Percentiles rank a stretch among this genome's conserved stretches.
These are phyloP conservation scores for Xestia xanthographa DNA, from an alignment of 2,888 invertebrate species.

Conservation along the genomic window DNA sequence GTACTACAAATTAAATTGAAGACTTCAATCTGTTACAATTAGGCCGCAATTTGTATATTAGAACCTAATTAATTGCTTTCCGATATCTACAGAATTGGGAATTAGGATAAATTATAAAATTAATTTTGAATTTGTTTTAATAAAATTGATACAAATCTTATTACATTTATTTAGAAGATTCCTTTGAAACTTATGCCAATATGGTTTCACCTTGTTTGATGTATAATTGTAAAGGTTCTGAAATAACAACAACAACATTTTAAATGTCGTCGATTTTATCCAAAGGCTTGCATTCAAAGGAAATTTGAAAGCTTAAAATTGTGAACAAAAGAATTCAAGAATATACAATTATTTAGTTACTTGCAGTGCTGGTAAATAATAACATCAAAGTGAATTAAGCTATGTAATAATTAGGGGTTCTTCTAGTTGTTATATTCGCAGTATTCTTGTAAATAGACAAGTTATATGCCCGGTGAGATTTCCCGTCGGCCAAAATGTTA, in stretches of 20 bases:
- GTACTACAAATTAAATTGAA: no score
- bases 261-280: conserved; percentile 20
- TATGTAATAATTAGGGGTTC: conserved; percentile 9
- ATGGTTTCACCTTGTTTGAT: not conserved
- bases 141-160: conserved; percentile 20
- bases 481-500: not conserved
- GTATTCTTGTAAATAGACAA: not conserved
- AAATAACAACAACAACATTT: conserved; percentile 2
- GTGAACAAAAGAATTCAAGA: conserved; percentile 23
- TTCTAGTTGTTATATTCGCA: not conserved
- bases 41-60: no score
- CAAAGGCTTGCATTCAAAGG: conserved; percentile 6
- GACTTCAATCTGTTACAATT: no score
- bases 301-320: conserved; percentile 9
- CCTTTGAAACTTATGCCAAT: conserved; percentile 2
- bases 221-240: not conserved
- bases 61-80: no score
- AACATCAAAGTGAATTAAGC: conserved; percentile 14
- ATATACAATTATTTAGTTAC: conserved; percentile 18
- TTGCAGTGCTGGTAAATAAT: not conserved
- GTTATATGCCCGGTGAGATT: not conserved
- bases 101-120: conserved; percentile 6
- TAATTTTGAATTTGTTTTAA: conserved; percentile 10
- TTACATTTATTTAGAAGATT: not conserved
- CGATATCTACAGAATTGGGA: not conserved